Base-by-base conservation (phyloP, 1,140 invertebrate species). In the Drosophila funebris region DNA sequence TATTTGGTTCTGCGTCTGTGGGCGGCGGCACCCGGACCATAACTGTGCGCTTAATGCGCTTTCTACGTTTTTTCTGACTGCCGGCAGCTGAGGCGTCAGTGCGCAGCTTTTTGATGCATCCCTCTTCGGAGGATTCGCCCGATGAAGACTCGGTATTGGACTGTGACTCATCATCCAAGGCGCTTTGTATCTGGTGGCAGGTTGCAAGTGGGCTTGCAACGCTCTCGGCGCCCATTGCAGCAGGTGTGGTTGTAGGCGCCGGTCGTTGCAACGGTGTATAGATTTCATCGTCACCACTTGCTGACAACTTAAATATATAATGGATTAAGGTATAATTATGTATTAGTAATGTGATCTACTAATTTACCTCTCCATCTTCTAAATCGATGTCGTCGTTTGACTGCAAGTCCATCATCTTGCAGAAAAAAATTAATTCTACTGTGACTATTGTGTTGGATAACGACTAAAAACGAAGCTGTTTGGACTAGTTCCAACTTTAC, bases 181-280 rank as follows among this genome's bases (percentile, higher is more conserved):
- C 76, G 14, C 72, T 66, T 52, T 81, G 84, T 33, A 80, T 78
- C 31, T 83, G 81, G n/a, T 90, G 78, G 66, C 76, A 71, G 11
- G 73, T 83, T n/a, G 72, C 67, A 11, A 82, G 56, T 13, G 80
- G 67, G 18, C 62, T 85, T 36, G 60, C 46, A 29, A 67, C 61
- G 57, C 39, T 78, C 37, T 78, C 83, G 14, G 43, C 36, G 39
- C 39, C n/a, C 29, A 56, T 58, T 37, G 57, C 48, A 39, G 24
- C 29, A 46, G 66, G 48, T 52, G 76, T 56, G 67, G 24, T 39
- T 33, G 33, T 37, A 48, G 76, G 62, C 18, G 79, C 60, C 43
- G 93, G 93, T 63, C 93, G 82, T 77, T 92, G 92, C 60, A 93
- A 62, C 31, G 93, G 93, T 24, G 85, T 93, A 67, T 93, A 93